A percentile compares a stretch with the other conserved stretches of the same genome.
Evolutionary conservation across 1,140 invertebrate species (phyloP).

Genomic region (Hyposmocoma kahamanoa): DNA sequence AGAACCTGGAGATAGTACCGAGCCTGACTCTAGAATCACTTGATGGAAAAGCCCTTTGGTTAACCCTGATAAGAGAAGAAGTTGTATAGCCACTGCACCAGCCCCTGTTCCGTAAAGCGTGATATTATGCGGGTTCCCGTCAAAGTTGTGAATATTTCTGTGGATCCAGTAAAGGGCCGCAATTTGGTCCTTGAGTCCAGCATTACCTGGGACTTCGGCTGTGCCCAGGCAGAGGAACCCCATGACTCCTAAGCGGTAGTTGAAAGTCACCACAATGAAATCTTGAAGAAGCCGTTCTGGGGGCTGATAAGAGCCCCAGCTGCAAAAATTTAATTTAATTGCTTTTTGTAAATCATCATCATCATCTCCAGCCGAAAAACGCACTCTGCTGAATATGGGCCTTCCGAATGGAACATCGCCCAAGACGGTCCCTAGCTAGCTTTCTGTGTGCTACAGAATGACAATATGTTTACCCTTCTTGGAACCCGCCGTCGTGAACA

Average conservation of each 20-base stretch:
- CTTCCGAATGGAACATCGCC: too few relatives aligned
- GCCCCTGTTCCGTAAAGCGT: constrained; percentile 81
- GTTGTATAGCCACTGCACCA: constrained; percentile 58
- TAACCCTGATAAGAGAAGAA: constrained; percentile 38
- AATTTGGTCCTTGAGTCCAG: constrained; percentile 84
- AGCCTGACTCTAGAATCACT: constrained; percentile 50
- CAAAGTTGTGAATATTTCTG: constrained; percentile 80
- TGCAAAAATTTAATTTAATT: too few relatives aligned
- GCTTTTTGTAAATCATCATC: too few relatives aligned
- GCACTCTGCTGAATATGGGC: too few relatives aligned
- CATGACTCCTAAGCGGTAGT: constrained; percentile 74
- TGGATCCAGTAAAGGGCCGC: constrained; percentile 83
- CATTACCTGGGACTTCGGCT: constrained; percentile 78
- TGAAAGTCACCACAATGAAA: constrained; percentile 46
- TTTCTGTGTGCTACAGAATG: too few relatives aligned
- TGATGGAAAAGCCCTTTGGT: constrained; percentile 37
- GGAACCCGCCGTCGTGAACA: constrained; percentile 47
- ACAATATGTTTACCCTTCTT: constrained; percentile 50
- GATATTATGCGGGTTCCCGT: constrained; percentile 78
- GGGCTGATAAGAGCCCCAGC: constrained; percentile 39
- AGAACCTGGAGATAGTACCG: constrained; percentile 42
- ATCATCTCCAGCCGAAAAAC: too few relatives aligned
- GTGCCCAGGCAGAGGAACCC: constrained; percentile 79
- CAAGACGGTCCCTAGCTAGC: too few relatives aligned
- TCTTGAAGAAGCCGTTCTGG: constrained; percentile 31